These are phyloP conservation scores for Danio choprae DNA, from an alignment of 2,797 vertebrate genomes.

Conservation along the genomic window DNA sequence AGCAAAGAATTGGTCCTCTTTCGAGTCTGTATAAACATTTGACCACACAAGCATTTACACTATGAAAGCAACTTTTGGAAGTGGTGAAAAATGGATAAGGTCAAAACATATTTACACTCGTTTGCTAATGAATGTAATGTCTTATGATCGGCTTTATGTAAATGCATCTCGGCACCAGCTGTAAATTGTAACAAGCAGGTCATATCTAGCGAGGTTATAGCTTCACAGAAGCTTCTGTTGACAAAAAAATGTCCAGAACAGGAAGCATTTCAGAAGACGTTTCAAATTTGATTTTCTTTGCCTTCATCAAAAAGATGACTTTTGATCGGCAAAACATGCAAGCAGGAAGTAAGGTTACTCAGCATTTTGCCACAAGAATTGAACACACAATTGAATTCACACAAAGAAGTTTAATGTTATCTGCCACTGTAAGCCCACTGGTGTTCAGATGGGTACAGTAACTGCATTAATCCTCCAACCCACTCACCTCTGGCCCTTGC, in stretches of 20 bases:
- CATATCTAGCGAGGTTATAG: neutral
- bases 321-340: neutral
- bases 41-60: too few species aligned
- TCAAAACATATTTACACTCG: too few species aligned
- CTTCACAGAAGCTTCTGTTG: neutral
- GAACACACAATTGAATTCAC: too few species aligned
- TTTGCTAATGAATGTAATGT: too few species aligned
- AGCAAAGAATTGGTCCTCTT: too few species aligned
- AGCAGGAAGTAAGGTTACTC: neutral
- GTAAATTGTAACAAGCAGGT: neutral
- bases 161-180: too few species aligned
- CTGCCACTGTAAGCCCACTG: constrained; percentile 4
- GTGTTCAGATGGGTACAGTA: constrained; percentile 46
- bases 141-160: too few species aligned
- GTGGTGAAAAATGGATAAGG: too few species aligned
- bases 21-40: too few species aligned
- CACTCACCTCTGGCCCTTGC: constrained; percentile 25
- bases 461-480: constrained; percentile 62
- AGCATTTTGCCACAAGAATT: constrained; percentile 6
- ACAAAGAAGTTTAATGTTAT: constrained; percentile 26
- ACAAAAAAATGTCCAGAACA: neutral
- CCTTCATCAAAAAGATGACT: neutral
- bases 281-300: neutral
- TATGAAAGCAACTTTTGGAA: too few species aligned
- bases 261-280: neutral